phyloP scores from a whole-genome alignment of 2,113 vertebrate genomes.

The Erpornis zantholeuca region DNA sequence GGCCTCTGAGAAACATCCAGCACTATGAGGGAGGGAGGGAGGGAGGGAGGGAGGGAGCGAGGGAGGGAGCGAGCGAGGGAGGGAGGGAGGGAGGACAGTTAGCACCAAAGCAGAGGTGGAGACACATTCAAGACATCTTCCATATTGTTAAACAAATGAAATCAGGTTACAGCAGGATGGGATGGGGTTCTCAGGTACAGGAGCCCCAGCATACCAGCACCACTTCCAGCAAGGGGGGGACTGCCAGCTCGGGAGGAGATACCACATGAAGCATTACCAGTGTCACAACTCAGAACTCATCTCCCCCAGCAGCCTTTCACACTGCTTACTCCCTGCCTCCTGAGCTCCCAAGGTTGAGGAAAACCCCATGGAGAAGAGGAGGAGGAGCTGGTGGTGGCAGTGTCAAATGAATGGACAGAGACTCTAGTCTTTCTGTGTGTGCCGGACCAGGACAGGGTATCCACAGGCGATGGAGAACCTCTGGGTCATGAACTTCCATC shows the following conservation, averaged over 20 bases:
- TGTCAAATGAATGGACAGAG: not conserved
- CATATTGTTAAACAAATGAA: not conserved
- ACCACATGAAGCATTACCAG: not conserved
- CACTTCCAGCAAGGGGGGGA: not conserved
- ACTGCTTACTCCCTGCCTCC: not conserved
- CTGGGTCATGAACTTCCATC: not conserved
- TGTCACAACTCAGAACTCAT: not conserved
- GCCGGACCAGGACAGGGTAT: not conserved
- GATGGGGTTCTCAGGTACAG: not conserved
- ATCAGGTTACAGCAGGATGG: not conserved
- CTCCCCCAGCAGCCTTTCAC: not conserved
- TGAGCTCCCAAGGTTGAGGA: not conserved
- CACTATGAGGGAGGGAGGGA: not conserved
- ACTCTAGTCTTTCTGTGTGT: not conserved
- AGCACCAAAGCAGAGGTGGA: not conserved
- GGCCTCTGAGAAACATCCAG: conserved; percentile 25
- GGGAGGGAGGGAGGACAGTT: not conserved
- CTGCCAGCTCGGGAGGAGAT: not conserved
- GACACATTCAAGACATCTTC: not conserved
- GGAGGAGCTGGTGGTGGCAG: not conserved
- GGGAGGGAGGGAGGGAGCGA: not conserved
- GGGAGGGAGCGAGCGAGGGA: not conserved
- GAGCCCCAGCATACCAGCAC: not conserved
- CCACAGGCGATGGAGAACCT: not conserved
- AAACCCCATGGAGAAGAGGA: not conserved